phyloP scores from a whole-genome alignment of 2,113 vertebrate species.

The Vimba vimba region DNA sequence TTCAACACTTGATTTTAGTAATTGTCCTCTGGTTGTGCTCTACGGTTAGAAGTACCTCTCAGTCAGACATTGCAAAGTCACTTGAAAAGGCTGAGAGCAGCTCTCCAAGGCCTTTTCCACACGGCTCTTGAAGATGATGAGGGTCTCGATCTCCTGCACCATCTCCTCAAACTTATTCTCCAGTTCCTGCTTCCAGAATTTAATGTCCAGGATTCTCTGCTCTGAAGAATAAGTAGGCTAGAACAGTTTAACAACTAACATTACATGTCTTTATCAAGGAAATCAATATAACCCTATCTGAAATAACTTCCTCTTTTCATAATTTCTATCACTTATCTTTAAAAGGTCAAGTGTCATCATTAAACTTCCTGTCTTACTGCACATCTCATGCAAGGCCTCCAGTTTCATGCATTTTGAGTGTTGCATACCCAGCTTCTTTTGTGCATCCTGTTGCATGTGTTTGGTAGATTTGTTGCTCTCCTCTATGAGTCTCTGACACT shows the following conservation, averaged over 20 bases:
- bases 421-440: constrained; percentile 83
- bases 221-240: constrained; percentile 69
- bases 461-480: constrained; percentile 81
- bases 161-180: constrained; percentile 84
- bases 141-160: constrained; percentile 75
- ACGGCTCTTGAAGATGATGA: constrained; percentile 75
- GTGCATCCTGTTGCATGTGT: constrained; percentile 81
- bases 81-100: constrained; percentile 76
- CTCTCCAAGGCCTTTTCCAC: constrained; percentile 81
- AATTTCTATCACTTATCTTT: not conserved
- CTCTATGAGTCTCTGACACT: constrained; percentile 81
- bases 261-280: not conserved
- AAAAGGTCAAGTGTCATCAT: not conserved
- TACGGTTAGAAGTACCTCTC: constrained; percentile 78
- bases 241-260: not conserved
- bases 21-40: not conserved
- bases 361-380: not conserved
- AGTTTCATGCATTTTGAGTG: not conserved
- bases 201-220: constrained; percentile 83
- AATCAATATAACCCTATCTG: not conserved
- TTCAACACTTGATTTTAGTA: not conserved
- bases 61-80: constrained; percentile 79
- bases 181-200: constrained; percentile 88
- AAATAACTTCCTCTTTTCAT: not conserved
- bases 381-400: not conserved